Percentiles rank a stretch among this genome's conserved stretches.
Evolutionary conservation across 2,888 invertebrate species (phyloP).

Genomic region (Hyppa rectilinea): DNA sequence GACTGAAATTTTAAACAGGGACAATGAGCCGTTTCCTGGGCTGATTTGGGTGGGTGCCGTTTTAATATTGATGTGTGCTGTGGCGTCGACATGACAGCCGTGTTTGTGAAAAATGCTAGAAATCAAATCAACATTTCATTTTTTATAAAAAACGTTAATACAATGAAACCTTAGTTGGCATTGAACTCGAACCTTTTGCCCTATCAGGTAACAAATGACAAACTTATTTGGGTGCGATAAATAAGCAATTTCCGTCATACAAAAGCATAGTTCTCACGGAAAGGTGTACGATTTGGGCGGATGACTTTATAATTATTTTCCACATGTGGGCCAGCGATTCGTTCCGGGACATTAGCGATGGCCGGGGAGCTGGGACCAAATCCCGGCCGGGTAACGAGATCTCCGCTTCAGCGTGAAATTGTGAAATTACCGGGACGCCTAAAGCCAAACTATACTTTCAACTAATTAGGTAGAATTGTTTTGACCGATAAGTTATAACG

Average conservation of each 20-base stretch:
- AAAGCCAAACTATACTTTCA: slow-evolving; percentile 71
- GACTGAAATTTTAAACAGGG: slow-evolving; percentile 71
- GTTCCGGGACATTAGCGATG: slow-evolving; percentile 86
- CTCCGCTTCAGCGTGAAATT: slow-evolving; percentile 88
- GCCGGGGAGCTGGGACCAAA: slow-evolving; percentile 79
- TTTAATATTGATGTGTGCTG: slow-evolving; percentile 62
- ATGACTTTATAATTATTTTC: slow-evolving; percentile 87
- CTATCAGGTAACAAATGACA: slow-evolving; percentile 36
- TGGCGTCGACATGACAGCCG: slow-evolving; percentile 43
- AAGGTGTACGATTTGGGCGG: slow-evolving; percentile 76
- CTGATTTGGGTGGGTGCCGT: slow-evolving; percentile 52
- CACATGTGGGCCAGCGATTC: slow-evolving; percentile 85
- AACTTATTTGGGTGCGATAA: slow-evolving; percentile 67
- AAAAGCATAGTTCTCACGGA: slow-evolving; percentile 80
- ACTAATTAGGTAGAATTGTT: slow-evolving; percentile 61
- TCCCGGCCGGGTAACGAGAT: slow-evolving; percentile 86
- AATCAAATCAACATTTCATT: slow-evolving; percentile 25
- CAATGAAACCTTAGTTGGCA: neutral
- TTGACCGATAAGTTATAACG: neutral
- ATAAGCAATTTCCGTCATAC: slow-evolving; percentile 78
- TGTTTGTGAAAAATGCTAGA: slow-evolving; percentile 20
- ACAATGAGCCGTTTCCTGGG: slow-evolving; percentile 68
- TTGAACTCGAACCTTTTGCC: slow-evolving; percentile 18
- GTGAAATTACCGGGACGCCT: slow-evolving; percentile 84
- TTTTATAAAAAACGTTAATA: slow-evolving; percentile 12